Base-by-base conservation (phyloP, 2,113 vertebrate species). In the Gorsachius goisagi region DNA sequence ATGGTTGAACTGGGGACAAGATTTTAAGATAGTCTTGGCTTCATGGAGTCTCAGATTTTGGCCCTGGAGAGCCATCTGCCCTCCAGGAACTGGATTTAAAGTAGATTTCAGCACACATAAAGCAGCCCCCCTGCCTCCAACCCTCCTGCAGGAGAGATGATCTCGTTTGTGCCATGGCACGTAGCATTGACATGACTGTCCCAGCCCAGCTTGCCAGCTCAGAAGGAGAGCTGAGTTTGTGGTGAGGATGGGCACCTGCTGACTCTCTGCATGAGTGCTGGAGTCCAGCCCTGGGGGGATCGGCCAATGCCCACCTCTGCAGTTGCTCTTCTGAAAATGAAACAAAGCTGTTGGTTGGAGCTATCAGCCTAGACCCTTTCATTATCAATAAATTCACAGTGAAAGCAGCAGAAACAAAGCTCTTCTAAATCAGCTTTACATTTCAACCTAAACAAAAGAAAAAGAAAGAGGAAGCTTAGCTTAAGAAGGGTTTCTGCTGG, bases 171-270 rank as follows among this genome's bases (percentile, higher is more conserved):
- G 90, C 92, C 90, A 88, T 13, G 64, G 68, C 92, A 95, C 32
- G 27, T 22, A 91, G 60, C 82, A 74, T 8, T 91, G 88, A 95
- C 21, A 33, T 79, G 85, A 71, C 75, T 80, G 72, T 82, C 59
- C 67, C 33, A 16, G 64, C n/a, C 66, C 90, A 81, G 85, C 72
- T 14, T 80, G 93, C 75, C 85, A 90, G 52, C 75, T 91, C 79
- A 86, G 82, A 89, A 83, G 91, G 66, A 96, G 75, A 95, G 26
- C 50, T 12, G 71, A 22, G 18, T 60, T 93, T 95, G 67, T 75
- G 85, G 88, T 79, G 91, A 89, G 49, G 66, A 88, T 45, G 75
- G 91, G 81, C 85, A 94, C 84, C 89, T 95, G 96, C 81, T 95
- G 88, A 82, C 37, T 91, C 87, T 74, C 81, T 76, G 84, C 67